Percentiles rank a stretch among this genome's conserved stretches.
Evolutionary conservation across 2,888 invertebrate genomes (phyloP).

Genomic region (Trachelus tabidus): DNA sequence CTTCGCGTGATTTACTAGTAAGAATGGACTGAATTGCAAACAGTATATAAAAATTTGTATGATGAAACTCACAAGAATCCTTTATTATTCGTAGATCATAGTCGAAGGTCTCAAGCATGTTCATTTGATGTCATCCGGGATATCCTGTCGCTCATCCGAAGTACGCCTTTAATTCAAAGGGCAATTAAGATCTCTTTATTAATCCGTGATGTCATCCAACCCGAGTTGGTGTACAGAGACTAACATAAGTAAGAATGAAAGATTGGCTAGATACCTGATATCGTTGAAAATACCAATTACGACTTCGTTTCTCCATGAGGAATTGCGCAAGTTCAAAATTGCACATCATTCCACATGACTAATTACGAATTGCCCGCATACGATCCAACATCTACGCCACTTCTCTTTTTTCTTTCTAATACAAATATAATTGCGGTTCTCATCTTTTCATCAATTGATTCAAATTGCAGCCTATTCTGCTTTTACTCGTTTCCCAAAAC

Average conservation of each 20-base stretch:
- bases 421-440: not conserved
- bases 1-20: not conserved
- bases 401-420: not conserved
- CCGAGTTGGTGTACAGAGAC: not conserved
- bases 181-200: not conserved
- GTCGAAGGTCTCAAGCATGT: not conserved
- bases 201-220: not conserved
- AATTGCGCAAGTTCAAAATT: not conserved
- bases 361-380: not conserved
- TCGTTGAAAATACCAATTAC: not conserved
- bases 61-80: not conserved
- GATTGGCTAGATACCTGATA: not conserved
- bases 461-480: not conserved
- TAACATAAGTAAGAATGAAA: not conserved
- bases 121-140: not conserved
- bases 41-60: not conserved
- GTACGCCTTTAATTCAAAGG: not conserved
- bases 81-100: not conserved
- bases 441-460: not conserved
- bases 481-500: not conserved
- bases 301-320: not conserved
- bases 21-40: not conserved
- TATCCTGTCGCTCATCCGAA: not conserved
- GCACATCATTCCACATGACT: not conserved
- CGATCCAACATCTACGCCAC: not conserved